Conservation (phyloP, 2,797 vertebrate genomes). For the Molossus molossus region DNA sequence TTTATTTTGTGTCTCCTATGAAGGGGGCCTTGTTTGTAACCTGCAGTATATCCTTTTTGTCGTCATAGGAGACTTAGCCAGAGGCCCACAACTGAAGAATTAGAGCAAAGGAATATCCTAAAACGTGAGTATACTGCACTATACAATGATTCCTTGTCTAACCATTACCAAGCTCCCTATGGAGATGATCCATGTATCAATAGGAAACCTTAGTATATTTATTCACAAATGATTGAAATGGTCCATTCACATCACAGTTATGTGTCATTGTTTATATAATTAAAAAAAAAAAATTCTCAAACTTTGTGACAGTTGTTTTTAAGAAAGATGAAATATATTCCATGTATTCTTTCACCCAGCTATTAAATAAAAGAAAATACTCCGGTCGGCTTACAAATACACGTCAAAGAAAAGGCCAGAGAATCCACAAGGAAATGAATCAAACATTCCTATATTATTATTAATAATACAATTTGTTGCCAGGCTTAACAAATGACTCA, state of each 20-base stretch:
- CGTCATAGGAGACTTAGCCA: conserved; percentile 96
- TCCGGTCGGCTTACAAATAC: conserved; percentile 45
- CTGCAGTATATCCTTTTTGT: conserved; percentile 67
- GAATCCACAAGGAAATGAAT: conserved; percentile 72
- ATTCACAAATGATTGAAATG: not conserved
- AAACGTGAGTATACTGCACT: conserved; percentile 93
- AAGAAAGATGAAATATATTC: conserved; percentile 66
- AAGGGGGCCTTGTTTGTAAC: conserved; percentile 77
- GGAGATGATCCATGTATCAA: not conserved
- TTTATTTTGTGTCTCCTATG: conserved; percentile 27
- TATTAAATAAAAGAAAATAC: conserved; percentile 64
- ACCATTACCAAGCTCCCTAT: not conserved
- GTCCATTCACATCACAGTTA: not conserved
- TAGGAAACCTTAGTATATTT: not conserved
- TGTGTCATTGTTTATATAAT: not conserved
- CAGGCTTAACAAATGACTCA: conserved; percentile 64
- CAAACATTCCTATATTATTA: conserved; percentile 69
- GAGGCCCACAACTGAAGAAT: conserved; percentile 96
- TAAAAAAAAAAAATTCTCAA: conserved; percentile 57
- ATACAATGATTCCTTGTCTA: not conserved
- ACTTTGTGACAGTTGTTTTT: conserved; percentile 61
- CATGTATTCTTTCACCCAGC: conserved; percentile 53
- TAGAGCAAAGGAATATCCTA: conserved; percentile 98
- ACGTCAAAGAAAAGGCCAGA: conserved; percentile 69
- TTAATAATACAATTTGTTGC: conserved; percentile 67